Conservation (phyloP, 2,888 invertebrate genomes). For the Sinelater perroti region DNA sequence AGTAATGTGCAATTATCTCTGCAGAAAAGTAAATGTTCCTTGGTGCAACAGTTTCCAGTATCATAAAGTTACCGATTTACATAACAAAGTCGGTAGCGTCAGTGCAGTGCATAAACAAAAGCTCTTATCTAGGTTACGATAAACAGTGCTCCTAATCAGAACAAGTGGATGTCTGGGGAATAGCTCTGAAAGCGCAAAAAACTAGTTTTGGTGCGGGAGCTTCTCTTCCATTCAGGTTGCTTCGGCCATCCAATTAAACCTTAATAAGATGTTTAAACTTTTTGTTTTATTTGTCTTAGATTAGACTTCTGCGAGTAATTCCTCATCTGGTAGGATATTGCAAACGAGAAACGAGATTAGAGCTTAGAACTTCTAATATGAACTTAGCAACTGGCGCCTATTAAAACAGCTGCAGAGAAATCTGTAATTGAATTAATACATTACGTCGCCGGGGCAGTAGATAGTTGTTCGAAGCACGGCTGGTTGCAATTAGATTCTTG, state of each 20-base stretch:
- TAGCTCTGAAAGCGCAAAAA: constrained; percentile 32
- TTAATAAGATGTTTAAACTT: constrained; percentile 37
- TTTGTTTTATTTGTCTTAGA: constrained; percentile 24
- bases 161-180: constrained; percentile 42
- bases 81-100: constrained; percentile 31
- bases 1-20: no score
- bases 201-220: constrained; percentile 24
- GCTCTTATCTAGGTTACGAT: constrained; percentile 36
- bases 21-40: no score
- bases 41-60: no score
- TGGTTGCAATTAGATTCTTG: no score
- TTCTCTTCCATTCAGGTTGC: constrained; percentile 12
- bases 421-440: no score
- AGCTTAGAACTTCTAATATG: neutral
- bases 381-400: no score
- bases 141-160: constrained; percentile 42
- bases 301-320: neutral
- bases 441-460: no score
- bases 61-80: constrained; percentile 16
- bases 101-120: constrained; percentile 15
- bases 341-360: neutral
- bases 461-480: no score
- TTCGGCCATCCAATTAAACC: constrained; percentile 33
- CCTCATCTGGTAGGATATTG: neutral
- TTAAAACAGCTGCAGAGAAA: no score